Base-by-base conservation (phyloP, 1,140 invertebrate species). In the Eumeta japonica region DNA sequence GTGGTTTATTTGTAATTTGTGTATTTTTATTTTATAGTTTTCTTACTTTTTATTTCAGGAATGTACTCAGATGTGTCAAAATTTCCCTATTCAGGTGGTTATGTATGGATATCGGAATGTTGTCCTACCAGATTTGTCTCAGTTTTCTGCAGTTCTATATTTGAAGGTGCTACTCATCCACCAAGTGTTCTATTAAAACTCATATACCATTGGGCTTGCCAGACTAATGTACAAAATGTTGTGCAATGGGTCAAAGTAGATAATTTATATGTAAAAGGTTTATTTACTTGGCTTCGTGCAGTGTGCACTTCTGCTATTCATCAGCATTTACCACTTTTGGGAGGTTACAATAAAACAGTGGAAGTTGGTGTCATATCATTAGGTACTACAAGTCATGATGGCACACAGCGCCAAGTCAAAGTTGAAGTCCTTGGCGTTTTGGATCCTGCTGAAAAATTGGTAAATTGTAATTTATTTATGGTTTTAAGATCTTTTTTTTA, bases 191-290 rank as follows among this genome's bases (percentile, higher is more conserved):
- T 92, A 3, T 58, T 92, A 0, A 93, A 93, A 57, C 71, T 93
- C 0, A 85, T 94, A 16, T 94, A 93, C 62, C 90, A 94, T 59
- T 94, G 90, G 90, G 80, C 87, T 0, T 92, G 89, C 56, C 90
- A 93, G 53, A 93, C 90, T 1, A 88, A 87, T 38, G 85, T 92
- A 9, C 84, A 87, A 50, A 94, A 92, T 58, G 88, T 93, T 9
- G 80, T 89, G 0, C 87, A 89, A 29, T 93, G 90, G 91, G 83
- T 92, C 0, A 92, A 92, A 76, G 88, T 74, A 1, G 70, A 74
- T 34, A 74, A 74, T 39, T 38, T 74, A 0, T 74, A 74, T 35
- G 70, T 74, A 7, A 74, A 74, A 37, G 62, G 84, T 10, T 81
- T 92, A 42, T 90, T 87, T 45, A 88, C 87, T 0, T 85, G 86